These are phyloP conservation scores for Luidia sarsii DNA, from an alignment of 53 echinoderm and acorn worm species.

Conservation along the genomic window DNA sequence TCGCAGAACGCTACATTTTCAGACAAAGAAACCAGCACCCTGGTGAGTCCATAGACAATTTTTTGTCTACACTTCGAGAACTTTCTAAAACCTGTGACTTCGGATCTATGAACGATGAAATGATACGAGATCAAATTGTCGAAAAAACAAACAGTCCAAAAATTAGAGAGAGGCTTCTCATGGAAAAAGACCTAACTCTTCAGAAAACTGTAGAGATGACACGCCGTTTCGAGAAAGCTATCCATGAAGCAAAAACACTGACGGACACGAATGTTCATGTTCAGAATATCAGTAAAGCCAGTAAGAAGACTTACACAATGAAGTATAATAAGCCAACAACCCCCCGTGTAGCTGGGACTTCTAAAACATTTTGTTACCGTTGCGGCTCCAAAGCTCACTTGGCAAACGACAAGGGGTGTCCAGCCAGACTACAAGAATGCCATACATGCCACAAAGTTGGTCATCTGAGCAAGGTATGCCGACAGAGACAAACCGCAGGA, in stretches of 20 bases:
- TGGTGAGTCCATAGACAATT: constrained; percentile 43
- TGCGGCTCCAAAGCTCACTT: constrained; percentile 37
- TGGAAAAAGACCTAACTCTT: constrained; percentile 36
- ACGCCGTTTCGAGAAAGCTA: constrained; percentile 7
- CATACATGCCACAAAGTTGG: constrained; percentile 17
- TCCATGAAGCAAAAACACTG: constrained; percentile 24
- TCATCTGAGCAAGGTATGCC: constrained; percentile 3
- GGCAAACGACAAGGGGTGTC: constrained; percentile 35
- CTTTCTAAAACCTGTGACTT: constrained; percentile 53
- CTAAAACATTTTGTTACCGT: constrained; percentile 19
- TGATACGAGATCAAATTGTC: constrained; percentile 65
- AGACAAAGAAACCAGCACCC: constrained; percentile 22
- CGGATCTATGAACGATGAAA: constrained; percentile 30
- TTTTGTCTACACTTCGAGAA: constrained; percentile 50
- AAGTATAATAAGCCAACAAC: no score
- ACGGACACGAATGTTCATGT: not conserved
- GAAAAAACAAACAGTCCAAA: constrained; percentile 34
- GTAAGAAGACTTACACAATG: no score
- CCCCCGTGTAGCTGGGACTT: no score
- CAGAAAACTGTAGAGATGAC: constrained; percentile 16
- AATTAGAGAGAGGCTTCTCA: constrained; percentile 31
- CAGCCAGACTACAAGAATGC: constrained; percentile 14
- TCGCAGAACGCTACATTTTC: constrained; percentile 48
- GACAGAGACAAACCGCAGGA: not conserved
- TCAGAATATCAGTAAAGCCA: not conserved